phyloP scores from a whole-genome alignment of 2,113 vertebrate species.

The Macrotis lagotis region DNA sequence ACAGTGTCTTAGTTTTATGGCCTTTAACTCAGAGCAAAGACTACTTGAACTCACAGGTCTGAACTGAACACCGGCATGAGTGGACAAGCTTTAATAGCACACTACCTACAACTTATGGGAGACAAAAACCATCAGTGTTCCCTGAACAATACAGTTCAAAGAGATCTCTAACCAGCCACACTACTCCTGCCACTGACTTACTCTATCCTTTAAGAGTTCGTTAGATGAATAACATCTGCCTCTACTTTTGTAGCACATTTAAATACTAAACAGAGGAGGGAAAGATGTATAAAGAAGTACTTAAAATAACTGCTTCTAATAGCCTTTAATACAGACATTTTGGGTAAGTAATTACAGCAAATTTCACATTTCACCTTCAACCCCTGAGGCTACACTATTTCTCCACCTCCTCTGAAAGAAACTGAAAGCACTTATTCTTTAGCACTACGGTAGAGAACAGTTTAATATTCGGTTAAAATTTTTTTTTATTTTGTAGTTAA shows the following conservation, averaged over 20 bases:
- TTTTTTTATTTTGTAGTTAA: conserved; percentile 80
- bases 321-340: conserved; percentile 93
- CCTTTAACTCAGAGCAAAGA: conserved; percentile 86
- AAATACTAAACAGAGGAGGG: conserved; percentile 90
- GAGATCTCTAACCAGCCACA: conserved; percentile 71
- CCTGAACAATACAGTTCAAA: conserved; percentile 79
- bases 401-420: conserved; percentile 89
- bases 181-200: conserved; percentile 77
- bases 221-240: conserved; percentile 87
- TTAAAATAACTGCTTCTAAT: conserved; percentile 94
- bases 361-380: conserved; percentile 93
- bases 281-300: conserved; percentile 86
- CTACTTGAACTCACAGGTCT: conserved; percentile 87
- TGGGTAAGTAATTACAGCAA: conserved; percentile 91
- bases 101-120: conserved; percentile 84
- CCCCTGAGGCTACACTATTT: conserved; percentile 86
- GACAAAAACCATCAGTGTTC: conserved; percentile 80
- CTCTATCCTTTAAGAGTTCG: conserved; percentile 72
- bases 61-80: conserved; percentile 81
- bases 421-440: conserved; percentile 86
- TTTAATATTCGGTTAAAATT: conserved; percentile 83
- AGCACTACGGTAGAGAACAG: conserved; percentile 78
- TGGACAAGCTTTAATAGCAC: conserved; percentile 84
- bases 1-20: conserved; percentile 88
- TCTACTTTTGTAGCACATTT: conserved; percentile 85